Percentiles rank a stretch among this genome's conserved stretches.
Conservation (phyloP, 2,797 vertebrate genomes). For the Eurystomus glaucurus region DNA sequence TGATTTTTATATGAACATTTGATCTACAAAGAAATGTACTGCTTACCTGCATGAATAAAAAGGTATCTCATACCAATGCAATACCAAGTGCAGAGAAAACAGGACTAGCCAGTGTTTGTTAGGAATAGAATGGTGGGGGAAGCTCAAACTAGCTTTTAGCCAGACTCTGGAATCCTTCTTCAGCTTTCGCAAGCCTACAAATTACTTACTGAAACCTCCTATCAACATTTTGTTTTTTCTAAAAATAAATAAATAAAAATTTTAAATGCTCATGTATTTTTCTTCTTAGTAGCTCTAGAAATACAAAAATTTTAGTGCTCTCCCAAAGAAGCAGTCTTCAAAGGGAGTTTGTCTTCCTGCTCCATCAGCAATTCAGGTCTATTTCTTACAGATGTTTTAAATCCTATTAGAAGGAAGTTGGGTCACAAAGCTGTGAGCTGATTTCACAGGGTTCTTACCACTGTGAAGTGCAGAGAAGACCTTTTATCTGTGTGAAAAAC, state of each 20-base stretch:
- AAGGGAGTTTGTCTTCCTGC: background rate
- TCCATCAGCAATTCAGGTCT: background rate
- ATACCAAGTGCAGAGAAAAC: background rate
- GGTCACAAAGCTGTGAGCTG: background rate
- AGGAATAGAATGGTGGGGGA: background rate
- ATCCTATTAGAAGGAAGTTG: background rate
- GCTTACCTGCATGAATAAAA: conserved; percentile 11
- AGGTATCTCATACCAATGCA: background rate
- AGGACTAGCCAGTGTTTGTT: background rate
- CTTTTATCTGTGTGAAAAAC: background rate
- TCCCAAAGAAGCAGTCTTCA: background rate
- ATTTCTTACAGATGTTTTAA: background rate
- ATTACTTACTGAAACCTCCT: conserved; percentile 20
- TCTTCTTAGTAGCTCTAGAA: background rate
- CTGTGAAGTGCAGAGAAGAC: background rate
- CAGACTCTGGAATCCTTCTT: background rate
- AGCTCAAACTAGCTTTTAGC: background rate
- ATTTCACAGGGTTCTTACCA: background rate
- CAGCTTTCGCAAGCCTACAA: conserved; percentile 38
- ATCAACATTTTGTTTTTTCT: conserved; percentile 54
- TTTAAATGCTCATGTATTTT: background rate
- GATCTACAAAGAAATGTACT: background rate
- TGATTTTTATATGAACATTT: conserved; percentile 1
- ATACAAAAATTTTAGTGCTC: background rate
- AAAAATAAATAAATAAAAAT: conserved; percentile 35